Percentiles rank a stretch among this genome's conserved stretches.
phyloP scores from a whole-genome alignment of 2,797 vertebrate species.

The Platalea minor region DNA sequence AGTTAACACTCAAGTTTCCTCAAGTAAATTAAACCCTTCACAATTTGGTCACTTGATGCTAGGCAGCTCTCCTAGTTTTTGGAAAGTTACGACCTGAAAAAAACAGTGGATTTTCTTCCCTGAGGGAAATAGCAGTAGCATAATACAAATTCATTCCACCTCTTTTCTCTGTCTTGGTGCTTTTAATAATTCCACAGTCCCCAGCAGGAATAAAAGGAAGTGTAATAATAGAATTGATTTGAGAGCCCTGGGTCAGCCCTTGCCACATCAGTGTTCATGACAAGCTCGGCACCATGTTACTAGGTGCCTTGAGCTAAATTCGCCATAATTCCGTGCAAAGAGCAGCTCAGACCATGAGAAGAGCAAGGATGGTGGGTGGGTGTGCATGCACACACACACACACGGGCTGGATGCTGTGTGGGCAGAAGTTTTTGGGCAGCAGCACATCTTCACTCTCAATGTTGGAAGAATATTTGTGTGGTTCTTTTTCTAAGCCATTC shows the following conservation, averaged over 20 bases:
- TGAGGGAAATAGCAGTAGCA: background rate
- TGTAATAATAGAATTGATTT: background rate
- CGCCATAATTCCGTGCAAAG: background rate
- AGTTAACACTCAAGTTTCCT: background rate
- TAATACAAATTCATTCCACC: background rate
- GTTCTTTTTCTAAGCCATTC: background rate
- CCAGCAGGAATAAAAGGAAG: background rate
- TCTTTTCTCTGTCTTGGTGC: background rate
- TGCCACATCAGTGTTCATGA: background rate
- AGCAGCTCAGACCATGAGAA: background rate
- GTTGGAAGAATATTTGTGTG: background rate
- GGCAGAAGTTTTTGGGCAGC: background rate
- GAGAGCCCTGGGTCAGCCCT: background rate
- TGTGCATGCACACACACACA: rapidly evolving
- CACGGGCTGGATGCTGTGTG: background rate
- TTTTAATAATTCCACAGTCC: background rate
- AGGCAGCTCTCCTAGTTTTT: background rate
- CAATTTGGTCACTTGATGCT: background rate
- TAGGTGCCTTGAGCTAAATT: background rate
- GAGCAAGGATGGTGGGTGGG: background rate
- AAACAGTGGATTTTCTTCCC: background rate
- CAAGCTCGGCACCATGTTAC: background rate
- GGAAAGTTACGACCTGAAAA: background rate
- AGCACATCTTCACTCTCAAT: background rate
- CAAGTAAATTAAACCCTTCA: background rate